A percentile compares a stretch with the other conserved stretches of the same genome.
These are phyloP conservation scores for Monopis laevigella DNA, from an alignment of 2,888 invertebrate species.

Conservation along the genomic window DNA sequence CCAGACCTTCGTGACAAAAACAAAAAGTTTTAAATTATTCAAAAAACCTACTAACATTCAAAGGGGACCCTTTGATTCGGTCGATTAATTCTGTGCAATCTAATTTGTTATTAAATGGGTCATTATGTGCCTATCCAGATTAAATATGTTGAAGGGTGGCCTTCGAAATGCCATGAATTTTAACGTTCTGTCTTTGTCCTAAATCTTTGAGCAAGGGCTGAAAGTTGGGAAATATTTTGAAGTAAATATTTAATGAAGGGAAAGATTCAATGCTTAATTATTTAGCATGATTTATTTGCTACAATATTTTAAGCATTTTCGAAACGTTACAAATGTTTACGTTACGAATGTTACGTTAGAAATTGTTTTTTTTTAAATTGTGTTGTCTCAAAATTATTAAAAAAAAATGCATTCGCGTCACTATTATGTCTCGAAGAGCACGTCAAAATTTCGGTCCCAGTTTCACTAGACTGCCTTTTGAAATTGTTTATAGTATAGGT, in stretches of 20 bases:
- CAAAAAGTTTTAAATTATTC: conserved; percentile 9
- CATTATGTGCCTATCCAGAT: conserved; percentile 47
- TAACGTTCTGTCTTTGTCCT: conserved; percentile 39
- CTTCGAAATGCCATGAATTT: conserved; percentile 54
- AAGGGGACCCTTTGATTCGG: conserved; percentile 21
- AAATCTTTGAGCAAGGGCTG: conserved; percentile 44
- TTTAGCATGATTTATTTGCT: not conserved
- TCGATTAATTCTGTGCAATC: conserved; percentile 42
- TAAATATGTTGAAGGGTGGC: conserved; percentile 36
- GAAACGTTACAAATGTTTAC: not conserved
- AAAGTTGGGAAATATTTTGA: conserved; percentile 15
- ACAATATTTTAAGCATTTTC: not conserved
- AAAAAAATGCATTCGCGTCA: too few species aligned
- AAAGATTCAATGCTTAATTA: not conserved
- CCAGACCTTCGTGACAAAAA: not conserved
- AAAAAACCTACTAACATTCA: conserved; percentile 2
- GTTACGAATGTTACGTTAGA: too few species aligned
- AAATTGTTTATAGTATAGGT: too few species aligned
- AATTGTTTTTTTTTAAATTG: too few species aligned
- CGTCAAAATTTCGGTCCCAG: too few species aligned
- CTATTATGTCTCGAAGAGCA: too few species aligned
- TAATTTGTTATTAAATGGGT: conserved; percentile 64
- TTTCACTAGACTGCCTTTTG: too few species aligned
- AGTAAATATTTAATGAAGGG: not conserved
- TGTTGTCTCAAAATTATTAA: too few species aligned